These are phyloP conservation scores for Podarcis raffonei DNA, from an alignment of 2,113 vertebrate species.

Conservation along the genomic window DNA sequence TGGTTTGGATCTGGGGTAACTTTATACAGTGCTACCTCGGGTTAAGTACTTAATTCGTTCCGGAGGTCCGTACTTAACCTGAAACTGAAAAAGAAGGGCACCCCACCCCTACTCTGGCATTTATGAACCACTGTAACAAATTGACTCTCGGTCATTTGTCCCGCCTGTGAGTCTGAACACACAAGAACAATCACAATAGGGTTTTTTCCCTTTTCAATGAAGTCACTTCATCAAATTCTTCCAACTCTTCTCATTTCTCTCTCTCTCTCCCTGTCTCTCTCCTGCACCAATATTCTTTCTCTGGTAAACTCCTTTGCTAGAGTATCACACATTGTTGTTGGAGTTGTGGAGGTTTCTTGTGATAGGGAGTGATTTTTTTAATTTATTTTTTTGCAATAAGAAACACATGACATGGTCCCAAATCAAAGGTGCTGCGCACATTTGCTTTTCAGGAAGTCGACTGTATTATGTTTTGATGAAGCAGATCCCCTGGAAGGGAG, in stretches of 20 bases:
- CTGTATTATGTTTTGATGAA: conserved; percentile 36
- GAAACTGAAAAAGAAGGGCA: too few relatives aligned
- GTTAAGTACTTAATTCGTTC: too few relatives aligned
- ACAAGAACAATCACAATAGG: not conserved
- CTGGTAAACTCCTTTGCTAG: conserved; percentile 55
- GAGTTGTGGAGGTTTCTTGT: conserved; percentile 71
- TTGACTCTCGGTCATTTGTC: not conserved
- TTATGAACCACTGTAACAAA: not conserved
- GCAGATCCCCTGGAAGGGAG: not conserved
- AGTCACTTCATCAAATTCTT: not conserved
- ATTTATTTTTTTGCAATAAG: conserved; percentile 60
- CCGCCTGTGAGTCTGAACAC: not conserved
- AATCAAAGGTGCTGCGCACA: conserved; percentile 69
- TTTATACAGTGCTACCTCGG: too few relatives aligned
- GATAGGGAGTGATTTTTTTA: conserved; percentile 67
- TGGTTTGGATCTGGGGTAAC: too few relatives aligned
- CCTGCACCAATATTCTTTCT: not conserved
- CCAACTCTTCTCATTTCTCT: conserved; percentile 22
- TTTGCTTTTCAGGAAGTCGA: conserved; percentile 59
- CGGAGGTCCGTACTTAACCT: too few relatives aligned
- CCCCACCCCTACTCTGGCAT: too few relatives aligned
- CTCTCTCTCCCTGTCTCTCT: not conserved
- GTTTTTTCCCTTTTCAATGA: not conserved
- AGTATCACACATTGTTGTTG: conserved; percentile 58
- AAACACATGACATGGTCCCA: conserved; percentile 72